Conservation (phyloP, 2,113 vertebrate species). For the Suricata suricatta region DNA sequence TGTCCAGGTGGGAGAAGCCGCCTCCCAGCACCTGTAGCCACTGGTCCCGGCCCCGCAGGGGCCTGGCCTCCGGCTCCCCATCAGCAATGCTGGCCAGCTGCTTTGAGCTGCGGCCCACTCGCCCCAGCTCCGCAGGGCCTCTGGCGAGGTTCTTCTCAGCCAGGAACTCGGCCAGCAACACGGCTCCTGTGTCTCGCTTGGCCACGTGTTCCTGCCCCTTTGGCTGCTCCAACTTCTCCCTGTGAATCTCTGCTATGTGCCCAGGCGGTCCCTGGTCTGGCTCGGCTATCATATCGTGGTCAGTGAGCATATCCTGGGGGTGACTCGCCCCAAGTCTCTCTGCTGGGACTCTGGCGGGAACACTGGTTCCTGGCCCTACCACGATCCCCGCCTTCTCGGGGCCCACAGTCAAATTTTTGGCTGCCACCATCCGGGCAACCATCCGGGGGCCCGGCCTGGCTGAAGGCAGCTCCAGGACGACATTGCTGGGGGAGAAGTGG, state of each 20-base stretch:
- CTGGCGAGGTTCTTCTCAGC: constrained; percentile 18
- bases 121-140: constrained; percentile 68
- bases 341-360: background rate
- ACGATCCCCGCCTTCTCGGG: background rate
- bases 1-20: constrained; percentile 91
- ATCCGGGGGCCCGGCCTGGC: constrained; percentile 27
- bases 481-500: constrained; percentile 86
- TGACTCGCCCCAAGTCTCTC: background rate
- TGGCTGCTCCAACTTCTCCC: constrained; percentile 68
- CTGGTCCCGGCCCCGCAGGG: constrained; percentile 57
- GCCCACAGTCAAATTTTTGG: background rate
- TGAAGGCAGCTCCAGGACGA: constrained; percentile 83
- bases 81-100: constrained; percentile 54
- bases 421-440: background rate
- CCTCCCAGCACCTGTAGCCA: constrained; percentile 90
- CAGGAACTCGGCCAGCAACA: background rate
- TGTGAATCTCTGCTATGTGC: background rate
- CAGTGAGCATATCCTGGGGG: constrained; percentile 62
- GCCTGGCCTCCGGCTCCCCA: background rate
- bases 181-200: constrained; percentile 74
- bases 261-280: background rate
- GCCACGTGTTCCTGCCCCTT: constrained; percentile 35
- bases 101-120: constrained; percentile 77
- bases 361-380: background rate
- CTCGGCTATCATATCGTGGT: background rate